Evolutionary conservation across 1,140 invertebrate species (phyloP).

Genomic region (Parapsyche elsis): DNA sequence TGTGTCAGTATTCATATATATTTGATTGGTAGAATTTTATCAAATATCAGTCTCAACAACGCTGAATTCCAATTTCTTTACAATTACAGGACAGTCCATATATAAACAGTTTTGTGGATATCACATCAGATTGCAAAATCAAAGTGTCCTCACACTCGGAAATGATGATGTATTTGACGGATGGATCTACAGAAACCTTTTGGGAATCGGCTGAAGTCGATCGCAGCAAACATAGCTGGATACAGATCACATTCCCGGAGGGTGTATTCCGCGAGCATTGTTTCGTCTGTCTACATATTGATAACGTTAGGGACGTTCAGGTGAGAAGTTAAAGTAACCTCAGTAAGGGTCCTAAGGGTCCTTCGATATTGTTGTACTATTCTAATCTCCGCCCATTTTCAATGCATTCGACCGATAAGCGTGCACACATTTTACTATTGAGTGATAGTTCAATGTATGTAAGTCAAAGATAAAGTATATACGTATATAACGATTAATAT

Average conservation of each 20-base stretch:
- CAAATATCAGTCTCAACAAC: neutral
- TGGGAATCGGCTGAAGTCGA: slow-evolving; percentile 99
- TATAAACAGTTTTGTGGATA: slow-evolving; percentile 62
- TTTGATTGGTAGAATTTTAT: neutral
- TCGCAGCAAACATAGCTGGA: slow-evolving; percentile 86
- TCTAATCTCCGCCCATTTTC: no score
- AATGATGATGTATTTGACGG: slow-evolving; percentile 92
- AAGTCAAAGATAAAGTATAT: no score
- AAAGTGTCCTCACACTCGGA: slow-evolving; percentile 92
- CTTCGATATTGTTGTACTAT: no score
- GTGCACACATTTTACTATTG: slow-evolving; percentile 54
- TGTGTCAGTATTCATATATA: neutral
- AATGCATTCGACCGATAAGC: no score
- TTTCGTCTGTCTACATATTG: slow-evolving; percentile 88
- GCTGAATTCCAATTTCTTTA: neutral
- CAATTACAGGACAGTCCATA: slow-evolving; percentile 40
- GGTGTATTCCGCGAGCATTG: slow-evolving; percentile 71
- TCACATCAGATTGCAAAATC: slow-evolving; percentile 82
- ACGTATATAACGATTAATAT: no score
- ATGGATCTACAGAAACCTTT: slow-evolving; percentile 97
- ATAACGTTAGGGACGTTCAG: slow-evolving; percentile 91
- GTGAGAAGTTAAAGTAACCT: slow-evolving; percentile 67
- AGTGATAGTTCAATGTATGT: neutral
- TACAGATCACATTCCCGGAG: slow-evolving; percentile 65
- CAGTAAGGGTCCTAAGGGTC: no score